Base-by-base conservation (phyloP, 2,797 vertebrate species). In the Pseudotriccus pelzelni region DNA sequence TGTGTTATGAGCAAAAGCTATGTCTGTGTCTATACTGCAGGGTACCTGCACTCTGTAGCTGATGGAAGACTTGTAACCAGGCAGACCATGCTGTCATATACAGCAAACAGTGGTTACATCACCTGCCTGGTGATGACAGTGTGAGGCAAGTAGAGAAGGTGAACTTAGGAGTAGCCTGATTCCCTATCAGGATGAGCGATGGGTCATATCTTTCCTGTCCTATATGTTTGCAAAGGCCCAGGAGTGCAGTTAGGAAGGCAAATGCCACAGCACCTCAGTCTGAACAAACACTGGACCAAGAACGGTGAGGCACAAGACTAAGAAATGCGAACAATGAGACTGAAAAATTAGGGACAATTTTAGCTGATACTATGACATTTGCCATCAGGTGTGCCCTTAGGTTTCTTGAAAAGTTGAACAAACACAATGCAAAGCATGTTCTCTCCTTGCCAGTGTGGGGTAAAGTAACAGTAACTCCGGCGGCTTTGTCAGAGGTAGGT, bases 21-120 rank as follows among this genome's bases (percentile, higher is more conserved):
- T n/a, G 36, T 30, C 13, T 66, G 27, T 10, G 6, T 41, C 53
- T 39, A 19, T 7, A 13, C 43, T 78, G 27, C 47, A 59, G 23
- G n/a, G 34, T 9, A 24, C 7, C 32, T 23, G 30, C 36, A 6
- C 11, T 34, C 39, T 73, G 46, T 9, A 34, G 66, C 50, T 77
- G 43, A 46, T 37, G 34, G 43, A 69, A 44, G 14, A 25, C 25
- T 69, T 66, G 55, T 55, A 62, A 41, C 18, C 43, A 50, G 7
- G 20, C 3, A 32, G 39, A 23, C 20, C 9, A 14, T 0, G 1
- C 52, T 69, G 56, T 39, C 4, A 2, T 10, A 2, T 23, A 25
- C 10, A 34, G 60, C 43, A 44, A 44, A 28, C 5, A 36, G 55
- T 20, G 32, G 20, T 64, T 52, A 10, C 37, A 37, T 27, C 70